These are phyloP conservation scores for Mustela lutreola DNA, from an alignment of 2,113 vertebrate genomes.

Conservation along the genomic window DNA sequence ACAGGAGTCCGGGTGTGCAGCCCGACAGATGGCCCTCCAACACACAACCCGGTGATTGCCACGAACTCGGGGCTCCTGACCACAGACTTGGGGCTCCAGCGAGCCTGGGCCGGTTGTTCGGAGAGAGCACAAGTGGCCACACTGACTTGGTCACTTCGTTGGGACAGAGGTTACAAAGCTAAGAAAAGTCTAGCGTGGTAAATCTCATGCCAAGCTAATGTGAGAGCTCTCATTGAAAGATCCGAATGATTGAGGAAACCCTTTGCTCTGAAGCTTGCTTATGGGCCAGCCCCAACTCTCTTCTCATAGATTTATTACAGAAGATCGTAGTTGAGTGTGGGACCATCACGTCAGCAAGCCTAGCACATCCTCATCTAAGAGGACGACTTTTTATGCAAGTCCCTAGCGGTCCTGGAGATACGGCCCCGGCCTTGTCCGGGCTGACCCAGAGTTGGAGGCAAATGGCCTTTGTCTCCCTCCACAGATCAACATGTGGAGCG, in stretches of 20 bases:
- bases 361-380: background rate
- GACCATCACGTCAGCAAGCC: background rate
- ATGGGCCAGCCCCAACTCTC: background rate
- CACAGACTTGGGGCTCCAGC: background rate
- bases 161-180: background rate
- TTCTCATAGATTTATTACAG: background rate
- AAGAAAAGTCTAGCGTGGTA: background rate
- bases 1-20: background rate
- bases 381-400: too few species aligned
- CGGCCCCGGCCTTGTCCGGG: rapidly evolving
- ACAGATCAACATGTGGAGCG: background rate
- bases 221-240: background rate
- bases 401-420: rapidly evolving
- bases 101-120: rapidly evolving
- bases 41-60: background rate
- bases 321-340: background rate
- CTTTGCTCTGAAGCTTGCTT: background rate
- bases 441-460: rapidly evolving
- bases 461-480: background rate
- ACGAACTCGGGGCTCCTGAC: rapidly evolving
- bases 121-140: background rate
- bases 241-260: background rate
- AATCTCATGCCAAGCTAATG: background rate
- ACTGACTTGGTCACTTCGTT: background rate
- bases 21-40: background rate